Base-by-base conservation (phyloP, 2,888 invertebrate genomes). In the Drosophila recens region DNA sequence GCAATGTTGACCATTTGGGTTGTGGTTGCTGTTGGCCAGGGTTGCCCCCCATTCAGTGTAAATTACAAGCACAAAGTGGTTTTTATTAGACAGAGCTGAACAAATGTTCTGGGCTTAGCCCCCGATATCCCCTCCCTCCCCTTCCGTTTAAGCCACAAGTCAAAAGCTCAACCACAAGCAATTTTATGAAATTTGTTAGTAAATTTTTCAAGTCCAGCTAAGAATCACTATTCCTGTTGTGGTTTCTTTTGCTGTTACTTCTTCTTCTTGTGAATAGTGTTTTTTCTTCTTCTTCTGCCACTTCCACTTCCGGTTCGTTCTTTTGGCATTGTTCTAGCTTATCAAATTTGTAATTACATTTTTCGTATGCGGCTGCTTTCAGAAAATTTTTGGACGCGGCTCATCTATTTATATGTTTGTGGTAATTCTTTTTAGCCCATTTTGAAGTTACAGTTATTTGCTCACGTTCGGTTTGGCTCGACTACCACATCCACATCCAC, bases 1-100 rank as follows among this genome's bases (percentile, higher is more conserved):
- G 80, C 86, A 72, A 87, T 86, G 89, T 81, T 89, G 87, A 89
- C 86, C 89, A 87, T 87, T 87, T 75, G 85, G 86, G 87, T 72
- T 87, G 79, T 79, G 84, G 79, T 74, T 74, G 69, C 58, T 66
- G 67, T 23, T 27, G 52, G 52, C n/a, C 27, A 57, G 36, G 34
- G 62, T 33, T 57, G 36, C n/a, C 59, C 53, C 59, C 27, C 57
- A 67, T 62, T 36, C 68, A 71, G 71, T 75, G 73, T 66, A 86
- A 83, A 80, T 86, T 86, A 86, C 71, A 75, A 66, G 84, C 78
- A 76, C 82, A 87, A 83, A 79, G 79, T 79, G 71, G 86, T 86
- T 81, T 80, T 75, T 51, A 53, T 48, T 57, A 56, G 48, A 48
- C 48, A 66, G 40, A 53, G 48, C 42, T n/a, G 63, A 58, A 65